Conservation (phyloP, 2,888 invertebrate genomes). For the Smittia sp. region DNA sequence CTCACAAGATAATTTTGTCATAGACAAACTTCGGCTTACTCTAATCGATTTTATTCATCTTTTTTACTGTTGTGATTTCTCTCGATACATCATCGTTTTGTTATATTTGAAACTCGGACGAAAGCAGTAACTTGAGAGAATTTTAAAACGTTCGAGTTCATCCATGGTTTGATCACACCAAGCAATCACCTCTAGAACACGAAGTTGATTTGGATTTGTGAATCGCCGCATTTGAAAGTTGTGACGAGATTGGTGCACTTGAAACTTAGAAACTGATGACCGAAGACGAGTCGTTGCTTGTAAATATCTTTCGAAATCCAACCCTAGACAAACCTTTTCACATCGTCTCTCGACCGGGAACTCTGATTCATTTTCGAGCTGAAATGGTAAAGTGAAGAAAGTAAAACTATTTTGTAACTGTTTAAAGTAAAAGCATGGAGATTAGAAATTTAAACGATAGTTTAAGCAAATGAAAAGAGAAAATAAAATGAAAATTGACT, state of each 20-base stretch:
- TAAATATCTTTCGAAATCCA: neutral
- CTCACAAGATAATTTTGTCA: neutral
- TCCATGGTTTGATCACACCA: too few relatives aligned
- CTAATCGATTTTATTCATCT: too few relatives aligned
- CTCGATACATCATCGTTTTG: too few relatives aligned
- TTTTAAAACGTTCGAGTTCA: too few relatives aligned
- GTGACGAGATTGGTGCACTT: constrained; percentile 4
- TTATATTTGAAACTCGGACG: neutral
- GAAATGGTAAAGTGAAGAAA: neutral
- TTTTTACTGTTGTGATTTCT: constrained; percentile 8
- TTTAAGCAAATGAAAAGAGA: neutral
- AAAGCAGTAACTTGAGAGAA: too few relatives aligned
- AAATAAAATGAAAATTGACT: constrained; percentile 1
- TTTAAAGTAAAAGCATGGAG: constrained; percentile 4
- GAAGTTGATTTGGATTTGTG: too few relatives aligned
- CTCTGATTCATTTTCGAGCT: neutral
- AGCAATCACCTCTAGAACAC: too few relatives aligned
- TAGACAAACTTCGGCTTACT: neutral
- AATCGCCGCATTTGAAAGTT: neutral
- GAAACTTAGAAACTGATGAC: constrained; percentile 5
- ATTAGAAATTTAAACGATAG: neutral
- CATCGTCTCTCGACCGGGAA: neutral
- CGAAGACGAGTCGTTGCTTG: neutral
- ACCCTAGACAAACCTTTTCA: too few relatives aligned
- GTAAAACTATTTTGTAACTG: constrained; percentile 2